These are phyloP conservation scores for Venturia canescens DNA, from an alignment of 1,140 invertebrate species.

Conservation along the genomic window DNA sequence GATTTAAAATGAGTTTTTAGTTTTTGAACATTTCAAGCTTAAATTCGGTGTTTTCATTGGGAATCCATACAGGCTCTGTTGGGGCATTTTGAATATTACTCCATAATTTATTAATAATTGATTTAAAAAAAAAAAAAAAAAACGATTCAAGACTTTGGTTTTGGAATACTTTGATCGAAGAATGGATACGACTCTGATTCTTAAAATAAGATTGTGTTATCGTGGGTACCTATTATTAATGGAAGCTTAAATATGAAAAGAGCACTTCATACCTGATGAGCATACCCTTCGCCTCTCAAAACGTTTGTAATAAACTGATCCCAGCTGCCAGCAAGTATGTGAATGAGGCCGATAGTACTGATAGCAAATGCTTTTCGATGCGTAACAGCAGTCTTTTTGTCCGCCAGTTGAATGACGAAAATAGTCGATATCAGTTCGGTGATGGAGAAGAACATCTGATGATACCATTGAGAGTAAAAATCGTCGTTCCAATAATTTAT, in stretches of 20 bases:
- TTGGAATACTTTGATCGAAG: no score
- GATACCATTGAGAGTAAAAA: slow-evolving; percentile 86
- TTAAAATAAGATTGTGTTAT: neutral
- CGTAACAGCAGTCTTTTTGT: slow-evolving; percentile 78
- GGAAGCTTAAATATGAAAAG: neutral
- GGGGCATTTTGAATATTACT: no score
- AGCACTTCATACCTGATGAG: slow-evolving; percentile 80
- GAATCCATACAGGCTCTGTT: no score
- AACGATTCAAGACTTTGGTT: no score
- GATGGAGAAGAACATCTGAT: slow-evolving; percentile 86
- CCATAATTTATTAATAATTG: no score
- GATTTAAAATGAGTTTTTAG: neutral
- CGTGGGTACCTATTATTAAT: neutral
- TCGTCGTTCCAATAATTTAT: slow-evolving; percentile 92
- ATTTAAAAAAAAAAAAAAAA: no score
- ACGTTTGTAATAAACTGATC: slow-evolving; percentile 89
- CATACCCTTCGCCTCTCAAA: slow-evolving; percentile 82
- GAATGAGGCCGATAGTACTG: slow-evolving; percentile 82
- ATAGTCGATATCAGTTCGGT: slow-evolving; percentile 86
- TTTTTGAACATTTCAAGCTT: neutral
- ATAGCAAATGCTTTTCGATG: slow-evolving; percentile 82
- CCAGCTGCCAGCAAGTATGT: slow-evolving; percentile 84
- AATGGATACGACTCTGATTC: no score
- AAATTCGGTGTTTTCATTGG: no score
- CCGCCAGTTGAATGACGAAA: slow-evolving; percentile 80